Percentiles rank a stretch among this genome's conserved stretches.
Conservation (phyloP, 2,888 invertebrate genomes). For the Smittia aterrima region DNA sequence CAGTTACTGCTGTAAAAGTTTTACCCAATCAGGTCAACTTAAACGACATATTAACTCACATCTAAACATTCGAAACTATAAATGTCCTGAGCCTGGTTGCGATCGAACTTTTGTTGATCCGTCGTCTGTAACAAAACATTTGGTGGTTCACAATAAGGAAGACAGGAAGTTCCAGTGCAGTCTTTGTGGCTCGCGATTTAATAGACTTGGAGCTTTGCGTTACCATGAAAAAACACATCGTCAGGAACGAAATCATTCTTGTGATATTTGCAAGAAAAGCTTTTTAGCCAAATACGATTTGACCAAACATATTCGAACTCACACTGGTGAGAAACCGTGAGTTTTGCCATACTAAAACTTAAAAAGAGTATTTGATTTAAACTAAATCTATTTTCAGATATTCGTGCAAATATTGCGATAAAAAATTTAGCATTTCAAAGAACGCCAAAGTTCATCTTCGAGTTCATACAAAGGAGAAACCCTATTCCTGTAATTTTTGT, state of each 20-base stretch:
- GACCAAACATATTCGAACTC: constrained; percentile 17
- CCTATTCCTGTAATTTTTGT: not conserved
- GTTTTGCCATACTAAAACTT: not conserved
- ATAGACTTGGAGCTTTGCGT: constrained; percentile 16
- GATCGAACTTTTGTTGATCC: constrained; percentile 28
- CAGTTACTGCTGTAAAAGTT: not conserved
- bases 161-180: constrained; percentile 17
- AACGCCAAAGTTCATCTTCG: constrained; percentile 23
- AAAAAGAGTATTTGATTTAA: not conserved
- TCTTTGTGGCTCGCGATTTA: constrained; percentile 7
- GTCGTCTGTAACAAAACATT: constrained; percentile 18
- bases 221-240: constrained; percentile 35
- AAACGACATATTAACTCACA: constrained; percentile 14
- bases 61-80: constrained; percentile 15
- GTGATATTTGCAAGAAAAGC: not conserved
- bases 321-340: constrained; percentile 32
- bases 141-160: constrained; percentile 29
- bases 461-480: constrained; percentile 18
- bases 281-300: constrained; percentile 31
- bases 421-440: constrained; percentile 22
- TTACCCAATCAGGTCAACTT: constrained; percentile 27
- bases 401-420: constrained; percentile 13
- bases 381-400: not conserved
- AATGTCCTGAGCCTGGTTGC: constrained; percentile 20
- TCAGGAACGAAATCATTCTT: constrained; percentile 21